Conservation (phyloP, 2,797 vertebrate species). For the Pseudochirops cupreus region DNA sequence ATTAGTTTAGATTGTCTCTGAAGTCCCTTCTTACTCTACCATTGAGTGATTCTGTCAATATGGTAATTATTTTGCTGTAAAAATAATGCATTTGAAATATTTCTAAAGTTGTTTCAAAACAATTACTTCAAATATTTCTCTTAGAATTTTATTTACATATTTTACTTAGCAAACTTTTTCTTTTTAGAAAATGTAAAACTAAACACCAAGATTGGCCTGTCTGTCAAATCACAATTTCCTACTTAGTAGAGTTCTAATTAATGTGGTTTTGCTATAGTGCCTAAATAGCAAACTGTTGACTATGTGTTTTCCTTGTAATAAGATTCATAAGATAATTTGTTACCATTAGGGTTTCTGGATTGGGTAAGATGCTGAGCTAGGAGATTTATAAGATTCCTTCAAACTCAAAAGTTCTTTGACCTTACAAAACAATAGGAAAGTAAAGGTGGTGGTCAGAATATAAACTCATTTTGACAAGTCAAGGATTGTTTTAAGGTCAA, state of each 20-base stretch:
- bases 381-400: not conserved
- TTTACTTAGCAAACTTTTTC: constrained; percentile 11
- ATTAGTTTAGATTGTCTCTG: not conserved
- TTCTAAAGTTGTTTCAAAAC: not conserved
- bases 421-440: not conserved
- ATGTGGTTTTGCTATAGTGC: constrained; percentile 9
- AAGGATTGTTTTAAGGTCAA: not conserved
- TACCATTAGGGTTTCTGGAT: not conserved
- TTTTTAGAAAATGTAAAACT: constrained; percentile 42
- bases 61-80: not conserved
- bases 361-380: not conserved
- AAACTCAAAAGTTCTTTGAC: not conserved
- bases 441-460: not conserved
- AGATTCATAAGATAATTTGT: not conserved
- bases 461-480: not conserved
- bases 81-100: not conserved
- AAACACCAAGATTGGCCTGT: not conserved
- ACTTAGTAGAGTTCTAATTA: constrained; percentile 46
- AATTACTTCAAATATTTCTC: constrained; percentile 49
- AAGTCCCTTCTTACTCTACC: not conserved
- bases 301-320: not conserved
- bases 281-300: not conserved
- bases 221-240: not conserved
- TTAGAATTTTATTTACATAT: constrained; percentile 1
- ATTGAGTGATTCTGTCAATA: not conserved